These are phyloP conservation scores for Colistium nudipinnis DNA, from an alignment of 2,113 vertebrate species.

Conservation along the genomic window DNA sequence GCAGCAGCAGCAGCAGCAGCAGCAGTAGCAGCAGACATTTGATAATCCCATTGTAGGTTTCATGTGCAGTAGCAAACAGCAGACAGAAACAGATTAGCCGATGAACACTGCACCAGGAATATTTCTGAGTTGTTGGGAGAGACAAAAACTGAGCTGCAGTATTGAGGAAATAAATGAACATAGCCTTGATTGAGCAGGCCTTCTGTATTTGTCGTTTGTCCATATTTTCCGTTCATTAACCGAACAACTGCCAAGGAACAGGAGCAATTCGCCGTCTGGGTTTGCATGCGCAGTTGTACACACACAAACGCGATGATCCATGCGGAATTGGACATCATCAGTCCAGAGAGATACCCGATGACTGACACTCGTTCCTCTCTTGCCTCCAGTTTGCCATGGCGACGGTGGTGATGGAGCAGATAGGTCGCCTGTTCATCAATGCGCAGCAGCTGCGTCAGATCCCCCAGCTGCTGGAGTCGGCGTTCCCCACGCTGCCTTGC, in stretches of 20 bases:
- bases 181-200: not conserved
- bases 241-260: not conserved
- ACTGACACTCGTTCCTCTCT: conserved; percentile 23
- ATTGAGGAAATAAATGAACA: too few species aligned
- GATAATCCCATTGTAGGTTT: not conserved
- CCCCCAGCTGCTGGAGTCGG: conserved; percentile 83
- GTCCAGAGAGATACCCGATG: conserved; percentile 1
- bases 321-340: not conserved
- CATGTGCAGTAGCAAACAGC: not conserved
- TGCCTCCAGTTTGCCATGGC: conserved; percentile 83
- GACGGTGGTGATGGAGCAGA: conserved; percentile 86
- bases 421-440: conserved; percentile 86
- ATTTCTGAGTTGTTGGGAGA: not conserved
- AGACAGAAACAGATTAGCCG: not conserved
- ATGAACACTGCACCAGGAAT: not conserved
- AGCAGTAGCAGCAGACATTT: not conserved
- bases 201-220: not conserved
- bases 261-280: not conserved
- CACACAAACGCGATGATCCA: not conserved
- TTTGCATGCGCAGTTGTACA: not conserved
- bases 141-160: too few species aligned
- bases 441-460: conserved; percentile 83
- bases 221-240: not conserved
- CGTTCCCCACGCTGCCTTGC: conserved; percentile 82
- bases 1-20: not conserved